Evolutionary conservation across 2,797 vertebrate species (phyloP), one percentile per base, ranked within the genome.

Genomic region (Coregonus ussuriensis): DNA sequence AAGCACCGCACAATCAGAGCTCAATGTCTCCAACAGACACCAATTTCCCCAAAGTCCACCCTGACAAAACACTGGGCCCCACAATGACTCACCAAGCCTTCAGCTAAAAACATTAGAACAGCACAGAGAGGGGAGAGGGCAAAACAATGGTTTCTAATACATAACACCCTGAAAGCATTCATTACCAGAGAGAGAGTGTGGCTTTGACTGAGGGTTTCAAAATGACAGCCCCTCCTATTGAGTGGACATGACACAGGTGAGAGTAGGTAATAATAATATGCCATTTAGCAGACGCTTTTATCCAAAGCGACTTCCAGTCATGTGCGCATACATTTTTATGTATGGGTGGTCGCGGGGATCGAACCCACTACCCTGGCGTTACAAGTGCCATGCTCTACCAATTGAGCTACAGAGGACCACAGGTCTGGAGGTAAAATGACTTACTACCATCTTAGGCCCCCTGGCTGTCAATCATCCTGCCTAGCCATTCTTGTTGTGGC

Each of bases 401-500:
- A 25, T 25, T 25, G 25, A 25, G 25, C 25, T 25, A 25, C 25
- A 25, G 25, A 25, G 25, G 25, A 25, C 25, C 25, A 25, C 35
- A 82, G 75, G 89, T 84, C 54, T 77, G 69, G 47, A 71, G 29
- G 29, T 31, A n/a, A 69, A 69, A 18, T 62, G 67, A 16, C 33
- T 37, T 29, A 7, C 18, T 25, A 18, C 11, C 56, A 62, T 62
- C 7, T n/a, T 21, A n/a, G 21, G 21, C 7, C 62, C 21, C 21
- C 18, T 21, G 18, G n/a, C 29, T 35, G 65, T 16, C 15, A 68
- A 16, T 37, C 33, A 4, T 56, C 54, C 15, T 59, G 16, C 56
- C 56, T 81, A 9, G 41, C 2, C 41, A 47, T 41, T 7, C 41
- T 41, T 41, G 25, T 33, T 33, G 31, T 33, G 31, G 31, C 54